Conservation (phyloP, 2,113 vertebrate species). For the Melanerpes aurifrons region DNA sequence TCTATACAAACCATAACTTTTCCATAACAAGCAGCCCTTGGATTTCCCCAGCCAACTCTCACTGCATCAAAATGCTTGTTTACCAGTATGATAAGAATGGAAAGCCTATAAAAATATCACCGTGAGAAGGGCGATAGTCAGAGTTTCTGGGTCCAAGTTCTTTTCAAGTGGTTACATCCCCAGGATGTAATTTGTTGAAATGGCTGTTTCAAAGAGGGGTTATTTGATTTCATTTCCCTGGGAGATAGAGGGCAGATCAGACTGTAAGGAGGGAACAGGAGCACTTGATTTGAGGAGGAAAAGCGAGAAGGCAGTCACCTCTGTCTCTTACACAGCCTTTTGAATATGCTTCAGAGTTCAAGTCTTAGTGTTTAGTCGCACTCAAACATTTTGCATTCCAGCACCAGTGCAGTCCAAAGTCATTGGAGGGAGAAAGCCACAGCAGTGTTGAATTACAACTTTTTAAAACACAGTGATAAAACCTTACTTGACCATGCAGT, state of each 20-base stretch:
- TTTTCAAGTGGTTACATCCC: conserved; percentile 60
- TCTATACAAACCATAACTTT: conserved; percentile 95
- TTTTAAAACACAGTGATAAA: conserved; percentile 9
- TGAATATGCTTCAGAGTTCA: conserved; percentile 45
- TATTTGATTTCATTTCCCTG: conserved; percentile 68
- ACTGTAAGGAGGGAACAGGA: conserved; percentile 24
- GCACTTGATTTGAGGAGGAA: conserved; percentile 23
- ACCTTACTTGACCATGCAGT: not conserved
- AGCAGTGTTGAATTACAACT: conserved; percentile 19
- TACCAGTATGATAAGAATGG: conserved; percentile 97
- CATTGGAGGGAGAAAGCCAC: not conserved
- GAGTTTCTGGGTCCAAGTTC: conserved; percentile 28
- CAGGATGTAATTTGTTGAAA: conserved; percentile 55
- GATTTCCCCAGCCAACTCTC: conserved; percentile 97
- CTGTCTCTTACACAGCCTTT: not conserved
- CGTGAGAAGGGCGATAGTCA: conserved; percentile 73
- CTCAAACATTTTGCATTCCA: conserved; percentile 10
- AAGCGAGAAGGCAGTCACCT: conserved; percentile 10
- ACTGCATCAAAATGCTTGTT: conserved; percentile 98
- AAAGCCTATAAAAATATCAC: conserved; percentile 93
- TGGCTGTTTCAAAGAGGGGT: conserved; percentile 59
- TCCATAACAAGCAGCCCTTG: conserved; percentile 98
- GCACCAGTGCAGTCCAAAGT: conserved; percentile 10
- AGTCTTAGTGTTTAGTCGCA: conserved; percentile 5
- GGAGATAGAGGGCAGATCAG: conserved; percentile 23